Evolutionary conservation across 1,140 invertebrate genomes (phyloP), one percentile per base, ranked within the genome.

Genomic region (Onthophagus taurus): DNA sequence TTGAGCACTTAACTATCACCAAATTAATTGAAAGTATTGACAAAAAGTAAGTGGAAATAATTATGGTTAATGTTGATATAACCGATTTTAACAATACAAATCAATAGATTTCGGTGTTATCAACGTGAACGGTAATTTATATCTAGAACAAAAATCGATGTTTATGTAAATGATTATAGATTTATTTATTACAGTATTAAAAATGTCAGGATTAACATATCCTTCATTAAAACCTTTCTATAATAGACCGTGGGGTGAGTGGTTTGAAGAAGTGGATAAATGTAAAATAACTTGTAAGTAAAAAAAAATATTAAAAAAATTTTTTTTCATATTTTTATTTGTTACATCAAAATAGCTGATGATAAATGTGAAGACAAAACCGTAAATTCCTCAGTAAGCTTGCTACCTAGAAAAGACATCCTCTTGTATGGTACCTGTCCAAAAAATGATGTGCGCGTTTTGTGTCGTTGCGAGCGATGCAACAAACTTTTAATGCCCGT

Each of bases 331-430:
- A n/a, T 8, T 13, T 14, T 13, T n/a, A 7, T 26, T 26, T 14
- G 12, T 17, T 11, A 37, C 21, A 20, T 18, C 8, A 39, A 26
- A 26, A 26, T 16, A 39, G 37, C 26, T 26, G 3, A 26, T 12
- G n/a, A 20, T 26, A 13, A 39, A 39, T 5, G n/a, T 21, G 24
- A 9, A 4, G 21, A 12, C 8, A 26, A 14, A 29, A 29, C 23
- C 14, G 14, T 26, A 3, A n/a, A 26, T 39, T 16, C 37, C 4
- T 26, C 20, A n/a, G 42, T 44, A 18, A 35, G 31, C 19, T 42
- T 51, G 21, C 18, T 51, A 21, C 49, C 49, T 20, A 19, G 49
- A 16, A 29, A 35, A 20, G 48, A 50, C 24, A 36, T 33, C 23
- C 14, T 30, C 13, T 30, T 48, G 7, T 51, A 37, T 31, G 49